A percentile compares a stretch with the other conserved stretches of the same genome.
phyloP scores from a whole-genome alignment of 1,140 invertebrate species.

The Musca domestica region DNA sequence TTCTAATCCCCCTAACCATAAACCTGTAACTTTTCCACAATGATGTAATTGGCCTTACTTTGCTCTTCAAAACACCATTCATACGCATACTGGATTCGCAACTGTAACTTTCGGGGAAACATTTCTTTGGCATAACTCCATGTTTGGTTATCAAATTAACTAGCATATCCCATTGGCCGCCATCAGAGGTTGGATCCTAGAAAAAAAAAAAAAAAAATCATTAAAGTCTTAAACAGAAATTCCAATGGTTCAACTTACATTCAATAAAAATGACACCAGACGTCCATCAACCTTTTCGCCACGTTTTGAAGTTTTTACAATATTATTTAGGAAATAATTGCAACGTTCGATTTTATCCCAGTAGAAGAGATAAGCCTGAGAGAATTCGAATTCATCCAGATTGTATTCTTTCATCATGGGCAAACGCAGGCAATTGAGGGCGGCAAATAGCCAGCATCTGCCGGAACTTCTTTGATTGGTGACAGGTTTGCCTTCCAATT shows the following conservation, averaged over 20 bases:
- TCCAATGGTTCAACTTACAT: constrained; percentile 53
- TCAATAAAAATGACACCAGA: constrained; percentile 73
- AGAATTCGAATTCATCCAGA: constrained; percentile 89
- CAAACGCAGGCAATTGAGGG: constrained; percentile 78
- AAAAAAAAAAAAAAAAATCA: constrained; percentile 35
- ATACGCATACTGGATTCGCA: constrained; percentile 71
- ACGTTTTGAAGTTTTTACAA: constrained; percentile 71
- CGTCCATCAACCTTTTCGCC: constrained; percentile 76
- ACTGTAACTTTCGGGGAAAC: constrained; percentile 79
- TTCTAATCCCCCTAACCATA: too few species aligned
- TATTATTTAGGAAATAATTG: constrained; percentile 81
- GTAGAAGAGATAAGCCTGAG: constrained; percentile 83
- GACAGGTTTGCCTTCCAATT: constrained; percentile 80
- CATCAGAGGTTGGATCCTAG: constrained; percentile 76
- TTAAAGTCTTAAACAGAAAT: neutral
- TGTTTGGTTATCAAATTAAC: constrained; percentile 83
- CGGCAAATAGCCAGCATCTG: constrained; percentile 87
- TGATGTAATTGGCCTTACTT: too few species aligned
- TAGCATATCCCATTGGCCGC: constrained; percentile 92
- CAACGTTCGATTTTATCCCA: constrained; percentile 90
- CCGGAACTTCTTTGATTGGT: constrained; percentile 85
- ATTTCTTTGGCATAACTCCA: constrained; percentile 83
- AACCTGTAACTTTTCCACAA: too few species aligned
- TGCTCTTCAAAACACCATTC: constrained; percentile 76
- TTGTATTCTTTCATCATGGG: constrained; percentile 82